phyloP scores from a whole-genome alignment of 2,888 invertebrate genomes.

The Mythimna albipuncta region DNA sequence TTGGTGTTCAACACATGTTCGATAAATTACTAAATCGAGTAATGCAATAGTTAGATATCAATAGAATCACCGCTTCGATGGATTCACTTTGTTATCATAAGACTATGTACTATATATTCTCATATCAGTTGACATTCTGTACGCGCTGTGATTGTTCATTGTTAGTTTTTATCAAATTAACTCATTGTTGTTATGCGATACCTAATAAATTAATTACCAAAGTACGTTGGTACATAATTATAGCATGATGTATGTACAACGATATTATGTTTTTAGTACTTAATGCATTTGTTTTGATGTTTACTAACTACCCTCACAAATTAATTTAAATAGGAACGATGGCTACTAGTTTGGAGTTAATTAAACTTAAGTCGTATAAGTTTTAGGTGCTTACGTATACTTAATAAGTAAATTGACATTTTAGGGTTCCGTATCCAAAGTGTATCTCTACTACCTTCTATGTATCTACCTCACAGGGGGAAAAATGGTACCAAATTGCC shows the following conservation, averaged over 20 bases:
- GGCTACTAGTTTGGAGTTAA: background rate
- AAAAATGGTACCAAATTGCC: too few species aligned
- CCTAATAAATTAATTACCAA: background rate
- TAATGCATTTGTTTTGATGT: background rate
- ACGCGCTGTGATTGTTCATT: conserved; percentile 13
- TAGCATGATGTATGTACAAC: background rate
- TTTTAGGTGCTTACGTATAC: background rate
- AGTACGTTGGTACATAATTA: too few species aligned
- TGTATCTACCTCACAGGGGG: too few species aligned
- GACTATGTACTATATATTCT: conserved; percentile 24
- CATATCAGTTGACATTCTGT: conserved; percentile 19
- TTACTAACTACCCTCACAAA: background rate
- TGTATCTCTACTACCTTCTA: too few species aligned
- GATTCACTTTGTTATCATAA: conserved; percentile 41
- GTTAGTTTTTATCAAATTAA: conserved; percentile 44
- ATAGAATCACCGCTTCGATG: conserved; percentile 7
- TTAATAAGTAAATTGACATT: background rate
- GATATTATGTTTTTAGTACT: background rate
- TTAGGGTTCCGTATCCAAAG: background rate
- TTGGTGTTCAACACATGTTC: conserved; percentile 36
- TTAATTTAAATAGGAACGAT: background rate
- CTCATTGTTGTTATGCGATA: conserved; percentile 17
- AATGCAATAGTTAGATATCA: conserved; percentile 12
- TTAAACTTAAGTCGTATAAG: background rate
- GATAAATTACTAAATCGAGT: conserved; percentile 22